A percentile compares a stretch with the other conserved stretches of the same genome.
These are phyloP conservation scores for Cryptotermes secundus DNA, from an alignment of 1,140 invertebrate species.

Conservation along the genomic window DNA sequence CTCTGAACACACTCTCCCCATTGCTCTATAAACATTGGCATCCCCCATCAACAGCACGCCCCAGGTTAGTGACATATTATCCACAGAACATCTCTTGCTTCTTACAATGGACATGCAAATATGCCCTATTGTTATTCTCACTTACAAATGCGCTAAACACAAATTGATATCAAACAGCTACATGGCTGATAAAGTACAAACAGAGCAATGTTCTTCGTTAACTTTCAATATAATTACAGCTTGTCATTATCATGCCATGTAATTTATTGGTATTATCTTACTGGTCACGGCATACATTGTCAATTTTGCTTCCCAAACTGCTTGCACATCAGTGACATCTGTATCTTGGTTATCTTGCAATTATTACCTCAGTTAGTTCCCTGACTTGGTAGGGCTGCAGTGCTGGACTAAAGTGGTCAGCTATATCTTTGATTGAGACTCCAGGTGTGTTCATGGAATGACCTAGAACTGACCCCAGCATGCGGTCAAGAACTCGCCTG, in stretches of 20 bases:
- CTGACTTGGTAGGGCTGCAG: slow-evolving; percentile 53
- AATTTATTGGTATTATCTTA: background rate
- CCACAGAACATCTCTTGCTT: no score
- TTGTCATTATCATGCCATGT: background rate
- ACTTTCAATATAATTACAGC: no score
- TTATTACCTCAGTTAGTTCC: slow-evolving; percentile 49
- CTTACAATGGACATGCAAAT: no score
- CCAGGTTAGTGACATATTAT: no score
- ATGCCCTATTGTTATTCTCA: no score
- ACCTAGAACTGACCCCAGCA: slow-evolving; percentile 64
- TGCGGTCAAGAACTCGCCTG: slow-evolving; percentile 63
- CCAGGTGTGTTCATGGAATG: slow-evolving; percentile 64
- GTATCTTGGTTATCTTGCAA: slow-evolving; percentile 25
- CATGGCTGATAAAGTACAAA: no score
- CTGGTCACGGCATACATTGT: background rate
- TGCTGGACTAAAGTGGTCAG: slow-evolving; percentile 53
- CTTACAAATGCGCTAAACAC: no score
- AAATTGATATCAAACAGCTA: no score
- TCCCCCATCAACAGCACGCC: no score
- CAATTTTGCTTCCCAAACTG: background rate
- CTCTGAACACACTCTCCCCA: no score
- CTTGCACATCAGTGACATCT: background rate
- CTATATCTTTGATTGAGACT: slow-evolving; percentile 53
- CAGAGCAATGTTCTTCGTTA: no score
- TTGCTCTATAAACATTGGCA: no score